phyloP scores from a whole-genome alignment of 1,140 invertebrate species.

The Vanessa tameamea region DNA sequence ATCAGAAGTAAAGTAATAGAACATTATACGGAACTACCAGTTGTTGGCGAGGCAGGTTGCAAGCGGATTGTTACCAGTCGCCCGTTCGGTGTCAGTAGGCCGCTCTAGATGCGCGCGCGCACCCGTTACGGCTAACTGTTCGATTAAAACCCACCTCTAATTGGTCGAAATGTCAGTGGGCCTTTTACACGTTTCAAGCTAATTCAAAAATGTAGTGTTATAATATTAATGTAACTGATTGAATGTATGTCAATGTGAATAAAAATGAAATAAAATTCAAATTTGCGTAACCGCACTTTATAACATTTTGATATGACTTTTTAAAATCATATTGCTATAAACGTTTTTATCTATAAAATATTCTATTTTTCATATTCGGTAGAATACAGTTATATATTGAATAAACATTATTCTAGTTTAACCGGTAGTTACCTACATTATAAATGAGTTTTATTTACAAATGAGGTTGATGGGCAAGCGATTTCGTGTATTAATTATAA shows the following conservation, averaged over 20 bases:
- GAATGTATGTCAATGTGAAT: slow-evolving; percentile 4
- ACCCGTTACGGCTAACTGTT: slow-evolving; percentile 71
- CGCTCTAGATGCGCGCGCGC: slow-evolving; percentile 64
- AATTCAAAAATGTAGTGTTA: slow-evolving; percentile 1
- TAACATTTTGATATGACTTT: background rate
- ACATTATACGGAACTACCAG: slow-evolving; percentile 15
- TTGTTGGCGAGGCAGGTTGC: slow-evolving; percentile 14
- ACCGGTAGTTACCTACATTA: background rate
- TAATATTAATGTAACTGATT: slow-evolving; percentile 9
- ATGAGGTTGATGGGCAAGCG: background rate
- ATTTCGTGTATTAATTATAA: background rate
- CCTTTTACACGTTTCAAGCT: slow-evolving; percentile 31
- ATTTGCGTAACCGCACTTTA: background rate
- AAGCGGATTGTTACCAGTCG: slow-evolving; percentile 37
- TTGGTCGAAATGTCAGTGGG: slow-evolving; percentile 55
- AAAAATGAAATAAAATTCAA: background rate
- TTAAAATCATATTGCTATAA: too few species aligned
- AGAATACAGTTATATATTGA: slow-evolving; percentile 44
- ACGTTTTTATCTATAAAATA: too few species aligned
- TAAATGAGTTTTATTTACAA: background rate
- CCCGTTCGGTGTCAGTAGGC: slow-evolving; percentile 66
- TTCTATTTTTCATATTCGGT: slow-evolving; percentile 18
- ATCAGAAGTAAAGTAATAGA: slow-evolving; percentile 1
- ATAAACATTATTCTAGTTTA: background rate
- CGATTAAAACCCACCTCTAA: slow-evolving; percentile 59